Base-by-base conservation (phyloP, 23 tunicate species). In the Ciona savignyi region DNA sequence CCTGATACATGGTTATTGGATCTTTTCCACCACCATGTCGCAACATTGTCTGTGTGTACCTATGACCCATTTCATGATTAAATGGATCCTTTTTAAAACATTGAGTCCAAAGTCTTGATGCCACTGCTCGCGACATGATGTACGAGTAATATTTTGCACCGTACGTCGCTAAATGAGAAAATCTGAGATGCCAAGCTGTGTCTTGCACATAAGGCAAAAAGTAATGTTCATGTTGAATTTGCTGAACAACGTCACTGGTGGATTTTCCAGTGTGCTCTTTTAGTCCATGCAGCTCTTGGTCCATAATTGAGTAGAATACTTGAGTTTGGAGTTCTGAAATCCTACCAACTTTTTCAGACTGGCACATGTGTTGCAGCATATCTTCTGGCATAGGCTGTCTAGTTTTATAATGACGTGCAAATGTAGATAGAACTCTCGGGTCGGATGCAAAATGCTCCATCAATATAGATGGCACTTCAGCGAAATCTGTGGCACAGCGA, bases 91-190 rank as follows among this genome's bases (percentile, higher is more conserved):
- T n/a, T n/a, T n/a, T n/a, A n/a, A n/a, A n/a, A n/a, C n/a, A 90
- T 32, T 77, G 51, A 22, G 66, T 77, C 98, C 98, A 92, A 4
- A 92, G 1, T 25, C 93, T 61, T 23, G 83, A 66, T 9, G 98
- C 98, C 4, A 92, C 93, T 21, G 98, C 98, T 62, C 84, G 70
- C 3, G 98, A 85, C 88, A 85, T 74, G n/a, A 92, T 34, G 51
- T 92, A 92, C 26, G 98, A 82, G 68, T 92, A 82, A 77, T 92
- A 92, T 72, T 92, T 92, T 29, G 98, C 98, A 11, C 98, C 98
- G 60, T 92, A 92, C 23, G 73, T 82, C 25, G 93, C 93, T 30
- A 92, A 67, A 76, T 92, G 98, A 19, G 84, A 35, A 63, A 92
- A 92, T 4, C 98, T 66, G 4, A 49, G 74, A 68, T 85, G 87